Base-by-base conservation (phyloP, 2,888 invertebrate genomes). In the Automeris io region DNA sequence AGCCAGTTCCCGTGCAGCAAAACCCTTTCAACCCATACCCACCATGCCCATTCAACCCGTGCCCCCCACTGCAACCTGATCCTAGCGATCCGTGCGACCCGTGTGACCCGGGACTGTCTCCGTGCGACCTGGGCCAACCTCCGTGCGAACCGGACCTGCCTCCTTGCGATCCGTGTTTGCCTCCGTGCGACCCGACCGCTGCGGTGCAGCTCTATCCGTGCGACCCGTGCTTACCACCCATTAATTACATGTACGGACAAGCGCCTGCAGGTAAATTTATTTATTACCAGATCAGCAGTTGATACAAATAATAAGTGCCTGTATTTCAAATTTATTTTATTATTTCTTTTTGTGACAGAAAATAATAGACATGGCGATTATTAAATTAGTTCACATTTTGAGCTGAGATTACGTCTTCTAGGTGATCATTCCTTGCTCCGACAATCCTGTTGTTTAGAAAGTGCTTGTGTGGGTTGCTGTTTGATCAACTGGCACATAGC, bases 191-290 rank as follows among this genome's bases (percentile, higher is more conserved):
- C 23, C 23, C 23, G 23, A n/a, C n/a, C 24, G 11, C 11, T 7
- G 25, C 18, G 24, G 25, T 35, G 8, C 35, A 35, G 6, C 11
- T 35, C 2, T 18, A 12, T 2, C 31, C 33, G 0, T 46, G 56
- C 29, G 46, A 32, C 36, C 46, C 51, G 2, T 46, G 46, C 12
- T 40, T 6, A 5, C 16, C 56, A 49, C n/a, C 54, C 49, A 54
- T 72, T 13, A 67, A 62, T 41, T 73, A 61, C 23, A 16, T 58
- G 0, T 63, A 70, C 8, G 76, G 78, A 1, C 73, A 72, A 33
- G 75, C 74, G 0, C 77, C 76, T 0, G 16, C 51, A 34, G 79
- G 79, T 78, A 49, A 23, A n/a, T n/a, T n/a, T n/a, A n/a, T n/a
- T n/a, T n/a, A n/a, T n/a, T n/a, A n/a, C n/a, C n/a, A n/a, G n/a